Evolutionary conservation across 1,140 invertebrate genomes (phyloP), one percentile per base, ranked within the genome.

Genomic region (Brachionus plicatilis): DNA sequence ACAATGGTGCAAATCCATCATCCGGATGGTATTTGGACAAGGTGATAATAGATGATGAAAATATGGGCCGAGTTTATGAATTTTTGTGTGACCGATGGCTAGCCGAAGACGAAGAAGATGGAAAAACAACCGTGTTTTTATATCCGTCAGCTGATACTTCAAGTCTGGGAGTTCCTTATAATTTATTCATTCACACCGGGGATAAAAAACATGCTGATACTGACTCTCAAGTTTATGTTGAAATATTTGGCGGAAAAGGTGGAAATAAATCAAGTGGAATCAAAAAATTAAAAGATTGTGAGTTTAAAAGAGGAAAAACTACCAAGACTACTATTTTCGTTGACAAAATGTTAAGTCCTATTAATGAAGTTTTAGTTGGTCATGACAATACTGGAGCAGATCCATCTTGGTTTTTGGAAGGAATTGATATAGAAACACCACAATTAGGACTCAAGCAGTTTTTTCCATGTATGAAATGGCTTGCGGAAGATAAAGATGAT

Each of bases 331-430:
- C 88, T 47, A 86, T 90, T 41, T 87, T 88, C 24, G 85, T 89
- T 9, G 86, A 85, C 12, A 86, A 86, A 33, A 85, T 87, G 86
- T 24, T 90, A 24, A 89, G 88, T 85, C 90, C 90, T 0, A 79
- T 90, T 12, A 86, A 87, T 11, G 85, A 86, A 53, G 85, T 90
- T 43, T 88, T 89, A 29, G 86, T 90, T 14, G 89, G 90, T 8
- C 89, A 90, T 85, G 89, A 90, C 85, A 87, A 89, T 85, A 87
- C 75, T 37, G 89, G 89, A 0, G 53, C 85, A 1, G 87, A 85
- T 5, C 85, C 89, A 1, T 89, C 88, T 3, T 90, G 89, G 89
- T 88, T 86, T 85, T 85, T 89, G 68, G 89, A 90, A n/a, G 50
- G 87, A 85, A 86, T 88, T 5, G 86, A 87, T 17, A 87, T 90